Base-by-base conservation (phyloP, 2,888 invertebrate genomes). In the Pseudoips prasinana region DNA sequence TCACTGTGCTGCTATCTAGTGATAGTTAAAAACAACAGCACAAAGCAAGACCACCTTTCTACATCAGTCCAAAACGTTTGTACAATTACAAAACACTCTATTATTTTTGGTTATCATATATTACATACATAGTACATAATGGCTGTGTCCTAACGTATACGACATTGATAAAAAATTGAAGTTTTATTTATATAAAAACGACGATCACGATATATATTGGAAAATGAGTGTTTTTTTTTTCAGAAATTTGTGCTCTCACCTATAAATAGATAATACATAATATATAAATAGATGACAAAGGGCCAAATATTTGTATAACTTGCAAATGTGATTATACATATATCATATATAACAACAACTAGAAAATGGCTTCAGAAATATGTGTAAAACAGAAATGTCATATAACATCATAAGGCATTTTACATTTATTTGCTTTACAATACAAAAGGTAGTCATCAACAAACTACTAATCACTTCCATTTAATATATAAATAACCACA, bases 231-330 rank as follows among this genome's bases (percentile, higher is more conserved):
- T 70, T 64, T 32, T 53, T 63, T 47, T 50, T 42, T 45, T 38
- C 25, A 67, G 69, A 72, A 73, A 67, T 84, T 84, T 85, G 85
- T 86, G 85, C 85, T 66, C 70, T 61, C 55, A 38, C 58, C 63
- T 72, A 73, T 61, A 47, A 51, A 45, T 52, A 47, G 40, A 52
- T 48, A 36, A 33, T 47, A 50, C 39, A 47, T 42, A n/a, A n/a
- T n/a, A 47, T 24, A 42, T 46, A 53, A 30, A 46, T 37, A 49
- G 36, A 26, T 37, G 25, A 46, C 40, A 46, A 3, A 34, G 26
- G 22, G 29, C 31, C 25, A 32, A 39, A 54, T 41, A 40, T 44
- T 33, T 29, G 27, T 30, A 29, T 25, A 41, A 39, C 42, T 36
- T 29, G 18, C 26, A 41, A 27, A 34, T 23, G 23, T 29, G 25